Evolutionary conservation across 2,113 vertebrate genomes (phyloP).

Genomic region (Pelodiscus sinensis): DNA sequence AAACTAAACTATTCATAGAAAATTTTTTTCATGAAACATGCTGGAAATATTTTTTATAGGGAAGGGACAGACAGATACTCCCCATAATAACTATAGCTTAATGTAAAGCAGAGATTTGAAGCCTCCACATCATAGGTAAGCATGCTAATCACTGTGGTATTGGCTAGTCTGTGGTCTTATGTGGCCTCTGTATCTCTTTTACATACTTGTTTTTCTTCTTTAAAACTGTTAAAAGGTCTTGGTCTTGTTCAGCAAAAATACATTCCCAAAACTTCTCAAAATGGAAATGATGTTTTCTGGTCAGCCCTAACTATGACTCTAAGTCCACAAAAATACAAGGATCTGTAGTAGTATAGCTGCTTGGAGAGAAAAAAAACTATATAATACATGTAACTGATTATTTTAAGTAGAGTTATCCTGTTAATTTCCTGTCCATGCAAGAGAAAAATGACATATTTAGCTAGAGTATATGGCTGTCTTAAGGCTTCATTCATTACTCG

Average conservation of each 20-base stretch:
- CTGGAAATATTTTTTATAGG: background rate
- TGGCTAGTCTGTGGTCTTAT: background rate
- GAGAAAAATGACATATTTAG: conserved; percentile 35
- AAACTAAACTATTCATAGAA: background rate
- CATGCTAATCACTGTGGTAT: background rate
- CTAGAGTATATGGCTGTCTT: conserved; percentile 26
- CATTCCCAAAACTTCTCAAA: background rate
- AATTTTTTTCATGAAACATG: background rate
- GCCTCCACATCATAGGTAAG: conserved; percentile 20
- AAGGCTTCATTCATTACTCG: background rate
- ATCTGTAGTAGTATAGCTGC: background rate
- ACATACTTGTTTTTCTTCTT: background rate
- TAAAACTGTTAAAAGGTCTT: background rate
- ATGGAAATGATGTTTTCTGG: background rate
- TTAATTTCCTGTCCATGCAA: conserved; percentile 38
- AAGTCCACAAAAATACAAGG: conserved; percentile 17
- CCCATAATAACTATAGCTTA: background rate
- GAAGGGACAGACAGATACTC: background rate
- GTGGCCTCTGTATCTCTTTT: background rate
- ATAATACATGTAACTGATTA: background rate
- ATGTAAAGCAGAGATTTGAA: conserved; percentile 25
- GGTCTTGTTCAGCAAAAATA: background rate
- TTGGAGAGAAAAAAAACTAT: background rate
- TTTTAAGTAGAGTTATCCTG: conserved; percentile 52
- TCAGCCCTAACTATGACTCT: background rate